phyloP scores from a whole-genome alignment of 2,113 vertebrate species.

The Oreochromis spilurus region DNA sequence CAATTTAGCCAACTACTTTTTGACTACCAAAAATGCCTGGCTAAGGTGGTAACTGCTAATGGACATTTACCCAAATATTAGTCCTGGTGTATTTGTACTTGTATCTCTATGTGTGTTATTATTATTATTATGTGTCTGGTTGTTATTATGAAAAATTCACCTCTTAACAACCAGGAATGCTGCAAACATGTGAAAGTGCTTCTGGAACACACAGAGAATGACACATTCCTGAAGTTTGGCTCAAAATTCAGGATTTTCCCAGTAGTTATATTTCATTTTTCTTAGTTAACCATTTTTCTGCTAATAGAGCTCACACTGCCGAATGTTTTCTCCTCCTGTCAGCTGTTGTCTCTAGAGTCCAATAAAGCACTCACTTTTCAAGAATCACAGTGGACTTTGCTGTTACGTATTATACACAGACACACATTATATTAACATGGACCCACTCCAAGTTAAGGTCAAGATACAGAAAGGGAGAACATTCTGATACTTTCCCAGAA shows the following conservation, averaged over 20 bases:
- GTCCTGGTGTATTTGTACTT: background rate
- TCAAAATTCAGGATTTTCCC: background rate
- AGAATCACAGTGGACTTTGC: background rate
- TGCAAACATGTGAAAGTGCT: background rate
- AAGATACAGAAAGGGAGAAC: background rate
- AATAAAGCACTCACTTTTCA: constrained; percentile 17
- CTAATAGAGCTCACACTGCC: background rate
- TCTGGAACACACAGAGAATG: background rate
- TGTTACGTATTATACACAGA: constrained; percentile 1
- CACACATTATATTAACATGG: background rate
- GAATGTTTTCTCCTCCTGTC: background rate
- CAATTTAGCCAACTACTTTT: background rate
- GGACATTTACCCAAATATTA: background rate
- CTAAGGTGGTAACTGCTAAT: background rate
- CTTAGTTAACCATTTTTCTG: background rate
- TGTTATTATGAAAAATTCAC: background rate
- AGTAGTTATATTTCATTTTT: background rate
- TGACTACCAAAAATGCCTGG: background rate
- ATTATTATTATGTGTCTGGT: background rate
- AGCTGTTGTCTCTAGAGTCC: background rate
- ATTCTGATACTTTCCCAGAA: background rate
- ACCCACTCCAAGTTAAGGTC: background rate
- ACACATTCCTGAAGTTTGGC: background rate
- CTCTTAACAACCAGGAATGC: background rate
- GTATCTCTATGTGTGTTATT: background rate